These are phyloP conservation scores for Typhlichthys subterraneus DNA, from an alignment of 2,797 vertebrate species.

Conservation along the genomic window DNA sequence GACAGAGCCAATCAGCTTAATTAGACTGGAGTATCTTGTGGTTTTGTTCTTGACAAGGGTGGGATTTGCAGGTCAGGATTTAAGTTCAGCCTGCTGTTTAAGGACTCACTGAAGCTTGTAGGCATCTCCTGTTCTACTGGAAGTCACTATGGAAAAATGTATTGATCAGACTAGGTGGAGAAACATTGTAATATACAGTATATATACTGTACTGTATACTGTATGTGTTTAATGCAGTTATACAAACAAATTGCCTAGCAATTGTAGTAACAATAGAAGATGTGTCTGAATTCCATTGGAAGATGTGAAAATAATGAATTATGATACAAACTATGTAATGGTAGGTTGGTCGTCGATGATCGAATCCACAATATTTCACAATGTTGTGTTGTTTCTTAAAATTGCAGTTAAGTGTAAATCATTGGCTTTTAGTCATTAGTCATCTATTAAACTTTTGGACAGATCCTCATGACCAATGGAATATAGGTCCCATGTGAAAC, in stretches of 20 bases:
- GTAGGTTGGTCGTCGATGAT: no score
- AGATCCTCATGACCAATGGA: no score
- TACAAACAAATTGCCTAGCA: conserved; percentile 9
- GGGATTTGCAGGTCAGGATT: conserved; percentile 66
- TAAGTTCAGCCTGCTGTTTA: conserved; percentile 58
- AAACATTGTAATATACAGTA: conserved; percentile 12
- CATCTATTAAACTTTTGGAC: no score
- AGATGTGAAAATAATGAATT: conserved; percentile 1
- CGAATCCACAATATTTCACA: no score
- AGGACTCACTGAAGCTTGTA: conserved; percentile 50
- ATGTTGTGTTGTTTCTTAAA: no score
- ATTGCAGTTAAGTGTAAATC: no score
- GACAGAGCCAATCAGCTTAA: conserved; percentile 71
- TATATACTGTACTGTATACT: background rate
- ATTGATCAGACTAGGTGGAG: conserved; percentile 22
- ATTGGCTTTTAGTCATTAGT: no score
- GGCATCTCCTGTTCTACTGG: conserved; percentile 28
- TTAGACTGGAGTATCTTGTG: conserved; percentile 66
- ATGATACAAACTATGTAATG: no score
- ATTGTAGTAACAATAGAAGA: conserved; percentile 11
- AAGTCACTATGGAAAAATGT: conserved; percentile 44
- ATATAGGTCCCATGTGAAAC: no score
- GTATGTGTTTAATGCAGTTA: conserved; percentile 25
- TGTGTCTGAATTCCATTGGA: conserved; percentile 10
- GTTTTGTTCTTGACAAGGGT: conserved; percentile 65